Base-by-base conservation (phyloP, 2,888 invertebrate species). In the Sceliomorpha sp. region DNA sequence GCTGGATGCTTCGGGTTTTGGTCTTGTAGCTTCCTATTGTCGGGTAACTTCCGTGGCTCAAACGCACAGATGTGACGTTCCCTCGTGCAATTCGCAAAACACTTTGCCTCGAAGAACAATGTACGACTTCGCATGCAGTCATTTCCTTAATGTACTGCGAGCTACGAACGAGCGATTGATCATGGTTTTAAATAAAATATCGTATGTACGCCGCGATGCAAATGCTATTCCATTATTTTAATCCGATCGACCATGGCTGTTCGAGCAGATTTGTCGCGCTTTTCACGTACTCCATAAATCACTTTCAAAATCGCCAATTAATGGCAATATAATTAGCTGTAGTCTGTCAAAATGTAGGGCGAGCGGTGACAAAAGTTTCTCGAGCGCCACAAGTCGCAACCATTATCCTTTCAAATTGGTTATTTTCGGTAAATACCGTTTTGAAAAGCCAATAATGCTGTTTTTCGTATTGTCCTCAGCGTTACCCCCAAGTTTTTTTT, bases 391-490 rank as follows among this genome's bases (percentile, higher is more conserved):
- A 48, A 70, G 60, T 60, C 40, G 51, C 36, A 31, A 34, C 77
- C 75, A 82, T 84, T 84, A 85, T 84, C 86, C 87, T 64, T 78
- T 81, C 81, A 82, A 82, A 88, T 87, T 88, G 86, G 82, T 86
- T 88, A 87, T 88, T 88, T 88, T 88, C 85, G 82, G 87, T 88
- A 88, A 88, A 88, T 87, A 87, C 87, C 83, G 77, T 85, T 86
- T 84, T 87, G 85, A 87, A 85, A 87, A 86, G 88, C 87, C 88
- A 88, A 88, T 88, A 87, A 88, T 82, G 83, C 82, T 87, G 87
- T 88, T 87, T 83, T 82, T 78, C 75, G 81, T 60, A 86, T 86
- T 87, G 86, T 87, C 48, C 40, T 59, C 42, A 48, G 59, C 42
- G 58, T 76, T 71, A 71, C 76, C 79, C 75, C 55, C 12, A 45